phyloP scores from a whole-genome alignment of 2,113 vertebrate species.

The Tyrannus savana region DNA sequence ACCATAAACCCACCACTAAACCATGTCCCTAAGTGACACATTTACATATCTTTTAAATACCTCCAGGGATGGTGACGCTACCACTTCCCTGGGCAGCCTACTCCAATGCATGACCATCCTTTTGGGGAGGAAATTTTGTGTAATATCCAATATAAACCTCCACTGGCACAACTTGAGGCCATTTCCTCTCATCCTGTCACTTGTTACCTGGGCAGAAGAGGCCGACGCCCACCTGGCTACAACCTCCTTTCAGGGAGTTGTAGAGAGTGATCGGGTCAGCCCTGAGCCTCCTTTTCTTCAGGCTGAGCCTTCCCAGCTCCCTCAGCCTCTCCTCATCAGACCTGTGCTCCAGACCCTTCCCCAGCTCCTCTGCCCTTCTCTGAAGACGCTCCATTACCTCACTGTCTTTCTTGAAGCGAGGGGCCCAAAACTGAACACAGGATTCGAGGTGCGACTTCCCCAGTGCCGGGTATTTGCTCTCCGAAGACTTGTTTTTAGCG shows the following conservation, averaged over 20 bases:
- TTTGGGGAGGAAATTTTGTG: rapidly evolving
- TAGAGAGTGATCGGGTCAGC: rapidly evolving
- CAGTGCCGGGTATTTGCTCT: neutral
- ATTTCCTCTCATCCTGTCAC: neutral
- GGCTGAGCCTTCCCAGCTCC: neutral
- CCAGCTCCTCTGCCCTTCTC: neutral
- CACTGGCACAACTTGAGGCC: neutral
- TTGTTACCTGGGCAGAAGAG: neutral
- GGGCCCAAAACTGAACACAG: neutral
- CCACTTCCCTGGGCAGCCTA: neutral
- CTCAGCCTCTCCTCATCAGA: neutral
- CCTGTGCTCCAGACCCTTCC: neutral
- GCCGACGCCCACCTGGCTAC: neutral
- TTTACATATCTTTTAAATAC: neutral
- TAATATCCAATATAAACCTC: neutral
- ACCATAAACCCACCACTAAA: neutral
- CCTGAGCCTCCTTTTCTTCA: neutral
- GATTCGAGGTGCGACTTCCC: neutral
- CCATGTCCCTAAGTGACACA: neutral
- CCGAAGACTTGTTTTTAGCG: neutral
- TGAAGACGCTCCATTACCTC: neutral
- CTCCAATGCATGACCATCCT: neutral
- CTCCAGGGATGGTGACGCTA: neutral
- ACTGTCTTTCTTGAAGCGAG: neutral
- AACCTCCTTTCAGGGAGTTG: rapidly evolving